Conservation (phyloP, 2,888 invertebrate species). For the Metellina segmentata region DNA sequence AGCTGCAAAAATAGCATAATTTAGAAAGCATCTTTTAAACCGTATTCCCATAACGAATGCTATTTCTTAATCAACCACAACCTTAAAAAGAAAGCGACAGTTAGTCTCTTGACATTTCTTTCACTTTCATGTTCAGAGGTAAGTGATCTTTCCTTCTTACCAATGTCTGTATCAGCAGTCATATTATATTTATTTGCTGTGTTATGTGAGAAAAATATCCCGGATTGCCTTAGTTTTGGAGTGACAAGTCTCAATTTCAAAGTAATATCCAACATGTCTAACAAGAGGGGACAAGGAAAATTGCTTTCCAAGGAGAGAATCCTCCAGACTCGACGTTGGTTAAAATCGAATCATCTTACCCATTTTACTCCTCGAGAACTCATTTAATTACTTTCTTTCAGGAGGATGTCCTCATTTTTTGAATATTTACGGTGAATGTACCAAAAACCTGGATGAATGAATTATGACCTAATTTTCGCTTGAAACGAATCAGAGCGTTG, state of each 20-base stretch:
- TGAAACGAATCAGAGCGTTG: neutral
- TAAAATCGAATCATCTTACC: too few relatives aligned
- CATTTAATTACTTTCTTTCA: neutral
- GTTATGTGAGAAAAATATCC: neutral
- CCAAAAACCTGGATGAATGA: neutral
- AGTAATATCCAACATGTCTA: neutral
- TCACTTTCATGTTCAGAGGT: neutral
- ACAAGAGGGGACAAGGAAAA: neutral
- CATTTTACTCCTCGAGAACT: neutral
- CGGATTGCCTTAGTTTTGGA: neutral
- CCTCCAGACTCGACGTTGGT: neutral
- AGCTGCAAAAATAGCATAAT: too few relatives aligned
- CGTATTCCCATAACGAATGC: neutral
- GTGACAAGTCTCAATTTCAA: neutral
- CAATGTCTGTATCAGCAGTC: neutral
- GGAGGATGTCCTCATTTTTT: neutral
- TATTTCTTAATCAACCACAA: neutral
- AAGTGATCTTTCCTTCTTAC: neutral
- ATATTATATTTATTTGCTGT: neutral
- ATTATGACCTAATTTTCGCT: conserved; percentile 20
- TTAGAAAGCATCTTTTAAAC: too few relatives aligned
- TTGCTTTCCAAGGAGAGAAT: neutral
- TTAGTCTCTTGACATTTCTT: neutral
- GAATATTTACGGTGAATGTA: neutral
- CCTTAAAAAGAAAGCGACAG: neutral